Percentiles rank a stretch among this genome's conserved stretches.
phyloP scores from a whole-genome alignment of 1,140 invertebrate species.

The Apis mellifera region DNA sequence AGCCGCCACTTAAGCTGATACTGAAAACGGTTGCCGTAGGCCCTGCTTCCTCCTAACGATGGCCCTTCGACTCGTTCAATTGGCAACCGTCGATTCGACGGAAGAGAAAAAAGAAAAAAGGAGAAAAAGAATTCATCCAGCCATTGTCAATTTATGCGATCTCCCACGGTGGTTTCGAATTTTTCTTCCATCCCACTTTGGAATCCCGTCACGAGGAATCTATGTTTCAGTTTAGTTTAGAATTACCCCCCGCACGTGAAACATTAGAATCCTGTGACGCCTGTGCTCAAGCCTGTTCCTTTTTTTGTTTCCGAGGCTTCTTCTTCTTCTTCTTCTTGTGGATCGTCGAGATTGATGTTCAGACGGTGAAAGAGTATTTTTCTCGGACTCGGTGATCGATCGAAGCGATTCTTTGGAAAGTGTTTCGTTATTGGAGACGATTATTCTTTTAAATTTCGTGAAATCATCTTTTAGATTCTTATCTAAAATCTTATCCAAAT shows the following conservation, averaged over 20 bases:
- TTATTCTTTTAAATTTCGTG: too few relatives aligned
- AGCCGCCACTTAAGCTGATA: slow-evolving; percentile 55
- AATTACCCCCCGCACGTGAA: slow-evolving; percentile 26
- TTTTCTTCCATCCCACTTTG: not conserved
- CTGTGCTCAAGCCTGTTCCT: slow-evolving; percentile 27
- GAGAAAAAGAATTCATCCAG: not conserved
- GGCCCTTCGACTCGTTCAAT: slow-evolving; percentile 42
- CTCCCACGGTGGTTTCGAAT: not conserved
- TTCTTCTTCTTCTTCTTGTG: slow-evolving; percentile 14
- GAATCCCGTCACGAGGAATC: slow-evolving; percentile 23
- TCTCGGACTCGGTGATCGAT: too few relatives aligned
- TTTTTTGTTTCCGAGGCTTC: slow-evolving; percentile 4
- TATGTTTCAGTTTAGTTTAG: slow-evolving; percentile 45
- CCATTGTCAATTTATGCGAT: slow-evolving; percentile 30
- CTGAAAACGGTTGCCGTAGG: slow-evolving; percentile 42
- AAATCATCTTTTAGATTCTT: too few relatives aligned
- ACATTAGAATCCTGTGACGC: slow-evolving; percentile 31
- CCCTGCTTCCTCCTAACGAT: slow-evolving; percentile 56
- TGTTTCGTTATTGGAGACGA: too few relatives aligned
- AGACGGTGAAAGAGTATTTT: not conserved
- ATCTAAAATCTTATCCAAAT: too few relatives aligned
- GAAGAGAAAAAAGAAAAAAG: not conserved
- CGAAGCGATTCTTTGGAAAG: too few relatives aligned
- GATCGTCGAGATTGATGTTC: not conserved
- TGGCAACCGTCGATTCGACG: slow-evolving; percentile 38